Base-by-base conservation (phyloP, 2,797 vertebrate species). In the Schizothorax lantsangensis region DNA sequence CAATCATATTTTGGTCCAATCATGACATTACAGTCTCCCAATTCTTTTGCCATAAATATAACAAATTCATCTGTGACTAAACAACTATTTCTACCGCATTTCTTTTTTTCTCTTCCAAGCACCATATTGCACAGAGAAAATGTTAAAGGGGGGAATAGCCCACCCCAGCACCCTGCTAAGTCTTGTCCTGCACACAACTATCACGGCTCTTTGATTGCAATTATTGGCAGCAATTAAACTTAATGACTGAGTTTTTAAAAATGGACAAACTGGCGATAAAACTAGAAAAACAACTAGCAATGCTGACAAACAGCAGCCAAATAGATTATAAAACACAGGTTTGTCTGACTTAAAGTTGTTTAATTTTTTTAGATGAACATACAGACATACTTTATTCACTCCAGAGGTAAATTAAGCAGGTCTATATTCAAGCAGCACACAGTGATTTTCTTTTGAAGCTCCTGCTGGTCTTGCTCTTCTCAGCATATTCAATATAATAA, bases 401-500 rank as follows among this genome's bases (percentile, higher is more conserved):
- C 47, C n/a, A 15, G 47, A 36, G 10, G 43, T 33, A 47, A 47
- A 47, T 84, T 36, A 12, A 75, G 40, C 12, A 84, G 2, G 21
- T 10, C 38, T 14, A 47, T 30, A 77, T 7, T 75, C 26, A 74
- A 74, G 43, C 33, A 78, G 73, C 43, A 84, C 45, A 68, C 33
- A 21, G 6, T 33, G 5, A 45, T 33, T 47, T 69, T 68, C 49
- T 79, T 62, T 49, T 62, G 26, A 74, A 62, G 83, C 45, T 49
- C 7, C 40, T 49, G 71, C 33, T 54, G 33, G 30, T 74, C 71
- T 73, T 75, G 79, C 71, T 74, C n/a, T 40, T 19, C 36, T 74
- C 62, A 54, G 69, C 57, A 86, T 85, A 68, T 84, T 78, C 14
- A 66, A 69, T 84, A 78, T 69, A 52, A 77, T 66, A 85, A 57